Percentiles rank a stretch among this genome's conserved stretches.
Evolutionary conservation across 2,888 invertebrate species (phyloP).

Genomic region (Tiphia femorata): DNA sequence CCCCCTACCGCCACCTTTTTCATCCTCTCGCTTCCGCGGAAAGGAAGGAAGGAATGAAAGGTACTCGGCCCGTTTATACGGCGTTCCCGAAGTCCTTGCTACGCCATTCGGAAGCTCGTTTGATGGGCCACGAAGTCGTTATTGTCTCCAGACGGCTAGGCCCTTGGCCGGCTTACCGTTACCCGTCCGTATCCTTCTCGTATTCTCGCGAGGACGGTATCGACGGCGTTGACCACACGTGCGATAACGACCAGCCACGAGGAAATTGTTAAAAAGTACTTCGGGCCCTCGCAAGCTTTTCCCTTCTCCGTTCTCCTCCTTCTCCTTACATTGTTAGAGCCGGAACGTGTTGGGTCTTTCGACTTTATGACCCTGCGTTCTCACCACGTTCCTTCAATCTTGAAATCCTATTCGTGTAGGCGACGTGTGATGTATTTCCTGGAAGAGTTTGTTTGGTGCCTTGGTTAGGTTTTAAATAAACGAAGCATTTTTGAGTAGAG

Average conservation of each 20-base stretch:
- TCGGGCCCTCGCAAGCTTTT: constrained; percentile 29
- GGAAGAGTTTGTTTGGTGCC: no score
- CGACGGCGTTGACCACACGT: constrained; percentile 61
- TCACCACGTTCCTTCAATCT: not conserved
- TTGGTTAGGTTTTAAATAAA: no score
- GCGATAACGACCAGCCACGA: constrained; percentile 58
- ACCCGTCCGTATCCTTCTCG: no score
- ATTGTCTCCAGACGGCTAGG: constrained; percentile 60
- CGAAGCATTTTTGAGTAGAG: no score
- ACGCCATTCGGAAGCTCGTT: constrained; percentile 65
- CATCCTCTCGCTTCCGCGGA: constrained; percentile 1
- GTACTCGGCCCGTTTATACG: constrained; percentile 46
- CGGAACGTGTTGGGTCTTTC: no score
- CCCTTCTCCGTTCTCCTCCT: constrained; percentile 17
- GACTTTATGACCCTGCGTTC: constrained; percentile 1
- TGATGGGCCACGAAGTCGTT: constrained; percentile 64
- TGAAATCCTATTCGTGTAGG: constrained; percentile 9
- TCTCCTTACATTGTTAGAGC: constrained; percentile 6
- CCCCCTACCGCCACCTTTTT: not conserved
- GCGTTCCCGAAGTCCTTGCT: constrained; percentile 55
- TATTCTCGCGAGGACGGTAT: no score
- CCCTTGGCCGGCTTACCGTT: constrained; percentile 35
- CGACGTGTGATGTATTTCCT: no score
- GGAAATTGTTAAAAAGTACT: constrained; percentile 62
- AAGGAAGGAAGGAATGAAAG: constrained; percentile 41